Base-by-base conservation (phyloP, 1,140 invertebrate species). In the Drosophila seguyi region DNA sequence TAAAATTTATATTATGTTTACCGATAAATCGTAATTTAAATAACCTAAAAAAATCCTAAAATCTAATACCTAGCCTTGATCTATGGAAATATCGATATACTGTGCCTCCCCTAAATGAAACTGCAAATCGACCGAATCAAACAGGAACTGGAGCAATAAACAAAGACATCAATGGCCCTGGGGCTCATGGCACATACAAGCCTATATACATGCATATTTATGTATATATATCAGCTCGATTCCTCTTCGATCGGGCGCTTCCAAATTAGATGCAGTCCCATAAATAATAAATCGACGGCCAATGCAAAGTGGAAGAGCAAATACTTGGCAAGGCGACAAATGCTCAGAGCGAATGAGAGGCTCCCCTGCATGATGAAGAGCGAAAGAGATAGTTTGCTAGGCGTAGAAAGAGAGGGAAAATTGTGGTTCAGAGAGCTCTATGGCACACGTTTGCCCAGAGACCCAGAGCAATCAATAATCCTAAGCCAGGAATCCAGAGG, bases 391-490 rank as follows among this genome's bases (percentile, higher is more conserved):
- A 2, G 31, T 34, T 25, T 2, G 4, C 11, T 34, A 34, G 31
- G 31, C 31, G 11, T 6, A 34, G 57, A 58, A 34, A 11, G 13
- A 27, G 18, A 20, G 18, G 41, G n/a, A 4, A 13, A 14, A 16
- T 27, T 18, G 31, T 53, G 50, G 18, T 16, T 31, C 1, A 20
- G 44, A 42, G 56, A 16, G 41, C 59, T 34, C 39, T n/a, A 50
- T 29, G 63, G 73, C 63, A 81, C 71, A 75, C 68, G 81, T 90
- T 90, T 69, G 85, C 85, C 81, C 85, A 90, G 85, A 88, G 75
- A 88, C 85, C 85, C 74, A 88, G 80, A 88, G 85, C 85, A 90
- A 88, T 88, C 85, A 90, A 88, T 88, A 90, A 90, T 80, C 69
- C 75, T 56, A 66, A 45, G 34, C 31, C 39, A 31, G 27, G 38